A percentile compares a stretch with the other conserved stretches of the same genome.
Conservation (phyloP, 2,888 invertebrate species). For the Lithophane ornitopus region DNA sequence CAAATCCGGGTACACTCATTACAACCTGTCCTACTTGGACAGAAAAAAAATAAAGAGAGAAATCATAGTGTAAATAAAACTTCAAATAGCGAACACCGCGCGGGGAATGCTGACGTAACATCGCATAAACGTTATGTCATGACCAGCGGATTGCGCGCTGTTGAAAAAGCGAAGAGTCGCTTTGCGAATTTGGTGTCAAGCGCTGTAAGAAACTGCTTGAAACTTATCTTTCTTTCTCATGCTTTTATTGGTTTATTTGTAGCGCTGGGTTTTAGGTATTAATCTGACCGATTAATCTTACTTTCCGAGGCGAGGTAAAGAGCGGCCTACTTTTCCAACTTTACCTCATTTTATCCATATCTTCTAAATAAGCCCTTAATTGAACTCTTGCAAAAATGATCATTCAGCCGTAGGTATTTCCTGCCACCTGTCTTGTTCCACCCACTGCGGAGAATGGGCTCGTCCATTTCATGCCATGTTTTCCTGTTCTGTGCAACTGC, state of each 20-base stretch:
- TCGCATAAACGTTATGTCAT: slow-evolving; percentile 69
- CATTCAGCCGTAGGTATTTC: not conserved
- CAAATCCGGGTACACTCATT: slow-evolving; percentile 45
- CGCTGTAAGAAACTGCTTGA: slow-evolving; percentile 22
- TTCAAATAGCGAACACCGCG: slow-evolving; percentile 46
- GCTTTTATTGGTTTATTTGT: not conserved
- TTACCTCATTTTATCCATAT: not conserved
- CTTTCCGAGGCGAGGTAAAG: not conserved
- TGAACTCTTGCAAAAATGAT: not conserved
- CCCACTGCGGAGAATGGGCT: too few species aligned
- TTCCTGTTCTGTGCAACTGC: not conserved
- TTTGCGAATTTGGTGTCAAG: slow-evolving; percentile 52
- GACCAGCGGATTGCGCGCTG: slow-evolving; percentile 31
- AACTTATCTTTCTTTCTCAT: slow-evolving; percentile 11
- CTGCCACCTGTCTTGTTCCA: not conserved
- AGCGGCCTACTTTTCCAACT: not conserved
- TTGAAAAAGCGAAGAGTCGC: slow-evolving; percentile 48
- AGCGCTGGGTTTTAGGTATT: not conserved
- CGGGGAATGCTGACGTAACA: slow-evolving; percentile 53
- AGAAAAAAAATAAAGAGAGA: slow-evolving; percentile 31
- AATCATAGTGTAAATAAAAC: slow-evolving; percentile 56
- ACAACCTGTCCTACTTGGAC: slow-evolving; percentile 41
- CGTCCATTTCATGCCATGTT: not conserved
- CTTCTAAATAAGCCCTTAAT: not conserved
- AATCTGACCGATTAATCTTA: slow-evolving; percentile 18